Evolutionary conservation across 53 echinoderm and acorn worm species (phyloP).

Genomic region (Holothuria scabra): DNA sequence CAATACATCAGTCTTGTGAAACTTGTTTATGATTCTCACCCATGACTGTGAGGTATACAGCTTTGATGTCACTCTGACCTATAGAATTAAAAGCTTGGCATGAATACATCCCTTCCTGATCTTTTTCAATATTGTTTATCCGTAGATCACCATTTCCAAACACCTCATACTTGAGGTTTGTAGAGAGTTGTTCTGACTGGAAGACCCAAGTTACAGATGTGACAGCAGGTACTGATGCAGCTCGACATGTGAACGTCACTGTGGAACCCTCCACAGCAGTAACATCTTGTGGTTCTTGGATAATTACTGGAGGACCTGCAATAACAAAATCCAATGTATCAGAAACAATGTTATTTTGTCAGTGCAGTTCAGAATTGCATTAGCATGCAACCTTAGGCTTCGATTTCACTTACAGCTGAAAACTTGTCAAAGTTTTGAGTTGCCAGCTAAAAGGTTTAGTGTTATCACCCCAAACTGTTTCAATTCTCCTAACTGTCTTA

Average conservation of each 20-base stretch:
- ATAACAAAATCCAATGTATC: too few relatives aligned
- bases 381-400: too few relatives aligned
- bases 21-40: constrained; percentile 58
- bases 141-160: constrained; percentile 84
- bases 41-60: constrained; percentile 63
- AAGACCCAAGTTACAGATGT: constrained; percentile 65
- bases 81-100: constrained; percentile 73
- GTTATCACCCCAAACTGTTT: too few relatives aligned
- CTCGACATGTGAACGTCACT: constrained; percentile 67
- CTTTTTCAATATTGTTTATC: constrained; percentile 72
- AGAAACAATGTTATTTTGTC: too few relatives aligned
- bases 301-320: constrained; percentile 72
- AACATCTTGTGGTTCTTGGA: constrained; percentile 53
- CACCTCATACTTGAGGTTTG: constrained; percentile 70
- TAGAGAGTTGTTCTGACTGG: constrained; percentile 53
- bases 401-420: too few relatives aligned
- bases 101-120: constrained; percentile 79
- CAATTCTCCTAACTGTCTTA: too few relatives aligned
- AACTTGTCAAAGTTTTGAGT: too few relatives aligned
- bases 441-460: too few relatives aligned
- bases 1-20: too few relatives aligned
- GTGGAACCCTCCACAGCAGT: constrained; percentile 69
- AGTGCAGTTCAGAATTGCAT: too few relatives aligned
- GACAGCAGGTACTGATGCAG: constrained; percentile 56
- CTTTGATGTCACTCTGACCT: constrained; percentile 40